Conservation (phyloP, 2,888 invertebrate species). For the Ganaspis brasiliensis region DNA sequence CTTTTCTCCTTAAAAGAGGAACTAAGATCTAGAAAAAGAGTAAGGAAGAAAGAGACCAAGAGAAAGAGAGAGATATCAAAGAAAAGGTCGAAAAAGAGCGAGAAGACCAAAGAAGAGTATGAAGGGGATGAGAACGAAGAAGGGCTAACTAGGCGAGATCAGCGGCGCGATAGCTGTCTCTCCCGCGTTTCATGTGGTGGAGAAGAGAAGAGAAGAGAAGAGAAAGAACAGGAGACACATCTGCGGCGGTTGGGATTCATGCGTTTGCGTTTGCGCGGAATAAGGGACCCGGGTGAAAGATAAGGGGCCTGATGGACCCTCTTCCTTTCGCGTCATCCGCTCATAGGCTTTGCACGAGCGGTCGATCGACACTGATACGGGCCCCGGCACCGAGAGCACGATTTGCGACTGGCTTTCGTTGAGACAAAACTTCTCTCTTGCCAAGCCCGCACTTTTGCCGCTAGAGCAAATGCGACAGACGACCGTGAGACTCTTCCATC, state of each 20-base stretch:
- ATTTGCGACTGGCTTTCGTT: constrained; percentile 62
- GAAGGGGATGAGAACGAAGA: constrained; percentile 50
- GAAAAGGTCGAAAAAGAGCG: constrained; percentile 38
- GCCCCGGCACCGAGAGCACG: constrained; percentile 70
- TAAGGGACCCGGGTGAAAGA: constrained; percentile 72
- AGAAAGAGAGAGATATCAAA: constrained; percentile 63
- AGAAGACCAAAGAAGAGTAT: constrained; percentile 21
- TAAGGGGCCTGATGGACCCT: constrained; percentile 69
- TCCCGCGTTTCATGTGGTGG: constrained; percentile 65
- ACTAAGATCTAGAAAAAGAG: constrained; percentile 14
- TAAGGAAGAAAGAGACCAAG: background rate
- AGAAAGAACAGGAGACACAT: constrained; percentile 58
- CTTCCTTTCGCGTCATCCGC: constrained; percentile 69
- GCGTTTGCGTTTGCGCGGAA: constrained; percentile 69
- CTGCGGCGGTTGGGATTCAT: constrained; percentile 66
- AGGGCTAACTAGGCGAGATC: constrained; percentile 78
- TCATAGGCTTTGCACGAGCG: constrained; percentile 63
- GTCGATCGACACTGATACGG: constrained; percentile 82
- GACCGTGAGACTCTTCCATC: constrained; percentile 48
- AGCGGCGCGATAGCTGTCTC: constrained; percentile 73
- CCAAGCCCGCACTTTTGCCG: constrained; percentile 1
- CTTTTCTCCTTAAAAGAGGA: background rate
- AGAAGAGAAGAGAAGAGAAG: constrained; percentile 45
- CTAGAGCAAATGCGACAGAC: constrained; percentile 25
- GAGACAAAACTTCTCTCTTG: constrained; percentile 33